These are phyloP conservation scores for Gnathonemus longibarbis DNA, from an alignment of 2,113 vertebrate genomes.

Conservation along the genomic window DNA sequence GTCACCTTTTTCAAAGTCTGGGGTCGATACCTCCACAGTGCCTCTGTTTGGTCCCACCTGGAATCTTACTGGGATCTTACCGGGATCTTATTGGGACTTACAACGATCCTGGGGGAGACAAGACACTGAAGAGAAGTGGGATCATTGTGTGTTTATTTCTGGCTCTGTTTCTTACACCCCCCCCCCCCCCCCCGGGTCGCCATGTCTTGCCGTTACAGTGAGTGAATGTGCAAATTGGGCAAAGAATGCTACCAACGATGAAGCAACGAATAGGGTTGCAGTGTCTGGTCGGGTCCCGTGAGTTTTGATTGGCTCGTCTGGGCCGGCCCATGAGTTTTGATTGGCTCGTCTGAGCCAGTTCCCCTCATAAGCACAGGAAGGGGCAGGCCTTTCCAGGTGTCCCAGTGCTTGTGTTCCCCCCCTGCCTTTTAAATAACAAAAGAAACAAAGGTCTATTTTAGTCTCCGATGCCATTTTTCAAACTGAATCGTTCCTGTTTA, in stretches of 20 bases:
- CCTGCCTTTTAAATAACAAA: background rate
- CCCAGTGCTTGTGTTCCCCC: background rate
- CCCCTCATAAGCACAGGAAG: background rate
- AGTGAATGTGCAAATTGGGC: background rate
- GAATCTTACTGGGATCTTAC: background rate
- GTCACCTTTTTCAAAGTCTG: background rate
- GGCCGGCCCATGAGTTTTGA: background rate
- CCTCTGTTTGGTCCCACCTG: background rate
- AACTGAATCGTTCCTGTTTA: background rate
- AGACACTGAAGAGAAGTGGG: background rate
- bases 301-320: background rate
- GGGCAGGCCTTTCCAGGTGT: background rate
- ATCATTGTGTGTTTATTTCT: background rate
- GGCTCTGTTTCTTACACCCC: too few relatives aligned
- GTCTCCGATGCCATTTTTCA: background rate
- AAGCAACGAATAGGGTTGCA: background rate
- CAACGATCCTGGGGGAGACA: background rate
- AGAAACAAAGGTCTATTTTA: background rate
- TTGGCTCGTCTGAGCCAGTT: background rate
- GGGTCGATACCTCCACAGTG: background rate
- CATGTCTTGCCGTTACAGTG: background rate
- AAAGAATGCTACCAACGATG: background rate
- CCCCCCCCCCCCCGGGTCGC: background rate
- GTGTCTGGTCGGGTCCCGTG: background rate
- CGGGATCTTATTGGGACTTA: background rate